Percentiles rank a stretch among this genome's conserved stretches.
Conservation (phyloP, 1,140 invertebrate genomes). For the Panulirus ornatus region DNA sequence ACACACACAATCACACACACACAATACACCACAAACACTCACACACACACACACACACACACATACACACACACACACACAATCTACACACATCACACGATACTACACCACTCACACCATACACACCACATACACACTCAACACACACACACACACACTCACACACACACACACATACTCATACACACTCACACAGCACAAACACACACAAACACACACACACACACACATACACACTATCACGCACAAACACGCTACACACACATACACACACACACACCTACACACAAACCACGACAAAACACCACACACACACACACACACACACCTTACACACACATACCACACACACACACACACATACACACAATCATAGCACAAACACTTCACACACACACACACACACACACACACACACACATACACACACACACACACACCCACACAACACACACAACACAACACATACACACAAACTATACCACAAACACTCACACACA, state of each 20-base stretch:
- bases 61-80: no score
- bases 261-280: slow-evolving; percentile 34
- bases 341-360: no score
- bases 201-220: slow-evolving; percentile 27
- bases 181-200: slow-evolving; percentile 24
- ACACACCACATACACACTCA: not conserved
- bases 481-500: no score
- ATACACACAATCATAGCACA: no score
- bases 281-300: not conserved
- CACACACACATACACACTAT: slow-evolving; percentile 16
- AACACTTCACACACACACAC: not conserved
- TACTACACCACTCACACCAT: not conserved
- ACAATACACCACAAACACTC: no score
- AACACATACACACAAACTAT: no score
- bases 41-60: slow-evolving; percentile 7
- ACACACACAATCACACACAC: no score
- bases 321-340: no score
- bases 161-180: slow-evolving; percentile 12
- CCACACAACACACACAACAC: no score
- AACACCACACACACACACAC: not conserved
- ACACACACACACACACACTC: slow-evolving; percentile 24
- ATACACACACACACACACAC: no score
- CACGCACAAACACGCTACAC: slow-evolving; percentile 22
- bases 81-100: not conserved
- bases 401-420: slow-evolving; percentile 23